Evolutionary conservation across 2,888 invertebrate genomes (phyloP).

Genomic region (Periphyllus acericola): DNA sequence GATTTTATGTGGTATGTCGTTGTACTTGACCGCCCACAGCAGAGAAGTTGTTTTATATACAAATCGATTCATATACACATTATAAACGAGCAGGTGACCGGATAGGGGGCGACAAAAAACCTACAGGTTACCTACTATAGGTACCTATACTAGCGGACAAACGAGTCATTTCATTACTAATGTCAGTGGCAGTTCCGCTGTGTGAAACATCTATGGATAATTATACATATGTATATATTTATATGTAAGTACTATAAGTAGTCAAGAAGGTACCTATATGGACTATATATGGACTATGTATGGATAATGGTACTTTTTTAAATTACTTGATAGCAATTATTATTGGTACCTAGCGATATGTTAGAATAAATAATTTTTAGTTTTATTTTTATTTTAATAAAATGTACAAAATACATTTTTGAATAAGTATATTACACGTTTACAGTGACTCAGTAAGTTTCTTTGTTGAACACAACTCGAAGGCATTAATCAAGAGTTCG

Average conservation of each 20-base stretch:
- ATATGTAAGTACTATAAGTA: not conserved
- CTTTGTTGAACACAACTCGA: not conserved
- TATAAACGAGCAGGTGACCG: conserved; percentile 53
- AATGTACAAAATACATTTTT: too few species aligned
- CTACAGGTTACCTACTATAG: conserved; percentile 19
- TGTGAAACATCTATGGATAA: not conserved
- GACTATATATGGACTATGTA: too few species aligned
- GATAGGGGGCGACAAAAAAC: conserved; percentile 61
- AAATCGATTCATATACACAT: conserved; percentile 49
- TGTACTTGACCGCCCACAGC: conserved; percentile 54
- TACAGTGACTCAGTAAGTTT: not conserved
- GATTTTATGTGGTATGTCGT: conserved; percentile 20
- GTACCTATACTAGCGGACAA: not conserved
- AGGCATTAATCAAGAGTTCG: not conserved
- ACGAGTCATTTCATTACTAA: conserved; percentile 19
- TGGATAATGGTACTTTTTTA: not conserved
- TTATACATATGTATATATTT: not conserved
- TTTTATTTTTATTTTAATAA: too few species aligned
- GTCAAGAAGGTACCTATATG: not conserved
- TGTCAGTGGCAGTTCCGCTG: conserved; percentile 25
- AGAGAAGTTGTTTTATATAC: conserved; percentile 41
- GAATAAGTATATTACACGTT: too few species aligned
- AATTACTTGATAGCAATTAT: too few species aligned
- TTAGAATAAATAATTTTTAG: too few species aligned
- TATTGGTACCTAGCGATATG: too few species aligned